Conservation (phyloP, 2,797 vertebrate species). For the Bufotes viridis region DNA sequence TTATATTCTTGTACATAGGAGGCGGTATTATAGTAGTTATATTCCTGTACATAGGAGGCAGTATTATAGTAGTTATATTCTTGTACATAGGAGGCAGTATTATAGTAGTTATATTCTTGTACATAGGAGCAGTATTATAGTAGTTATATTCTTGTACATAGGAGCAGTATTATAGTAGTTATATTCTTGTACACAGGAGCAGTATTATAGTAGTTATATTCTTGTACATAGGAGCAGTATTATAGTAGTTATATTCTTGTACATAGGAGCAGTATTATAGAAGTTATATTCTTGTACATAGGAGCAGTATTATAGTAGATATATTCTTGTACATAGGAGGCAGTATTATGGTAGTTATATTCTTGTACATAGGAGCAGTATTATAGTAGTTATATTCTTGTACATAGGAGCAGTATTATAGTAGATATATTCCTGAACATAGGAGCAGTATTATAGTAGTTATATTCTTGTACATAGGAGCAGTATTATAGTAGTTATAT, state of each 20-base stretch:
- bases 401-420: neutral
- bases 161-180: neutral
- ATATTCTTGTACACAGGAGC: neutral
- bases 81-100: neutral
- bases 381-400: neutral
- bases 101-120: neutral
- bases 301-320: neutral
- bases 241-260: neutral
- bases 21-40: constrained; percentile 7
- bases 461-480: too few species aligned
- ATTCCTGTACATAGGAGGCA: neutral
- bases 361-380: neutral
- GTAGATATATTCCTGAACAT: neutral
- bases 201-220: constrained; percentile 3
- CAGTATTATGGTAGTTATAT: constrained; percentile 14
- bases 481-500: too few species aligned
- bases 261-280: neutral
- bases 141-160: neutral
- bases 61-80: constrained; percentile 1
- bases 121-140: neutral
- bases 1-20: neutral
- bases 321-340: neutral
- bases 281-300: neutral
- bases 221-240: neutral
- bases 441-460: neutral